Base-by-base conservation (phyloP, 1,140 invertebrate species). In the Bombus polaris region DNA sequence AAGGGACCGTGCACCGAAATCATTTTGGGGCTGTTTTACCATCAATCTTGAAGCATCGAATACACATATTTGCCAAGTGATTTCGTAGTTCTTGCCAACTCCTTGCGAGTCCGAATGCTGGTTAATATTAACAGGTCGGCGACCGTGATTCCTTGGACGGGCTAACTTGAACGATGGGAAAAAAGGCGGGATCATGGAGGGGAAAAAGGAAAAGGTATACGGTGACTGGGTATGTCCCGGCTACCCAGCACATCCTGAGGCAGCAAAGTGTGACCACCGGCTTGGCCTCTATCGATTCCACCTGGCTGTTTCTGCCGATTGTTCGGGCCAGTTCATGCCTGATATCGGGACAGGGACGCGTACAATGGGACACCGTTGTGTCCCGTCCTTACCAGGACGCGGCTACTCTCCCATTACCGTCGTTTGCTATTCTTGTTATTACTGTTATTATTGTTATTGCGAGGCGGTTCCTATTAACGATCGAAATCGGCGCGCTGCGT, bases 251-350 rank as follows among this genome's bases (percentile, higher is more conserved):
- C 65, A 86, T 81, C 70, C 71, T 84, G 87, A 81, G 42, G 87
- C 89, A 90, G 83, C 77, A 79, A 88, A 90, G 76, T 90, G 75
- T 91, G 87, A 91, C 89, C 81, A 77, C n/a, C 72, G 72, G 28
- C 59, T 62, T 80, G 32, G 65, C 65, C 75, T 53, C 85, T 78
- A 89, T 90, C 89, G 85, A 85, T 87, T 80, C 71, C 82, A 83
- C 78, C 75, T 83, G 42, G 75, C 65, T 62, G 57, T 90, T 91
- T 47, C 83, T 72, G 82, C 80, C 90, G 88, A 92, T 92, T 91
- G 91, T 91, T 91, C 91, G 72, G 68, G 74, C 85, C 80, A 89
- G 86, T 89, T 91, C 90, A 85, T 90, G 90, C 90, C 87, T 90
- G 91, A 83, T 92, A 91, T 92, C 90, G 82, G 44, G 42, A 72